Conservation (phyloP, 2,888 invertebrate species). For the Tricholauxania praeusta region DNA sequence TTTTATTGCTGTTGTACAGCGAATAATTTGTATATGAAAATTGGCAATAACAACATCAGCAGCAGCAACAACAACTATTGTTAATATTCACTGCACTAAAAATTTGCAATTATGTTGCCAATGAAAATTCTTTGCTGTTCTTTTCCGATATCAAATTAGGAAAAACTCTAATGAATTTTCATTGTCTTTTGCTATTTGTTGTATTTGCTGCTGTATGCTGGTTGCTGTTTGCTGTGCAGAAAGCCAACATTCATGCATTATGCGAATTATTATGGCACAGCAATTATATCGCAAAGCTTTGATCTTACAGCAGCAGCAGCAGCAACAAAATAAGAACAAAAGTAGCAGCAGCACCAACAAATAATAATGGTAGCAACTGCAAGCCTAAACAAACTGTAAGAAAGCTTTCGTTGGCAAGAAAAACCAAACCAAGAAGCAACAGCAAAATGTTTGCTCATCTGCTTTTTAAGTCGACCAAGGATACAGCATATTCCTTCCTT, state of each 20-base stretch:
- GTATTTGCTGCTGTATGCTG: neutral
- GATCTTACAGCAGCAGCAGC: constrained; percentile 43
- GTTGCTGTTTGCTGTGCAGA: neutral
- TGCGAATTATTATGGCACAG: constrained; percentile 42
- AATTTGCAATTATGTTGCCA: constrained; percentile 3
- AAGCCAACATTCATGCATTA: constrained; percentile 23
- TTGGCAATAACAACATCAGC: constrained; percentile 11
- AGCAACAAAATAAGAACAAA: constrained; percentile 12
- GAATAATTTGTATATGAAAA: constrained; percentile 23
- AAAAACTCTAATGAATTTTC: constrained; percentile 36
- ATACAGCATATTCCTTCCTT: neutral
- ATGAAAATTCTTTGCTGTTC: neutral
- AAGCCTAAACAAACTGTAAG: constrained; percentile 1
- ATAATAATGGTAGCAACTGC: constrained; percentile 28
- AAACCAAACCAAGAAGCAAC: no score
- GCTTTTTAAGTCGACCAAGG: neutral
- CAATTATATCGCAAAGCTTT: constrained; percentile 52
- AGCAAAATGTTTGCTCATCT: constrained; percentile 13
- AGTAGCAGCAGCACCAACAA: constrained; percentile 25
- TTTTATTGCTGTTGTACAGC: constrained; percentile 13
- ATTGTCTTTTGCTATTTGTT: constrained; percentile 18
- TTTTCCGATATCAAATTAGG: constrained; percentile 28
- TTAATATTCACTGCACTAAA: no score
- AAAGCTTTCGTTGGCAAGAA: constrained; percentile 28
- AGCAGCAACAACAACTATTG: neutral